Conservation (phyloP, 2,113 vertebrate genomes). For the Rhinichthys klamathensis region DNA sequence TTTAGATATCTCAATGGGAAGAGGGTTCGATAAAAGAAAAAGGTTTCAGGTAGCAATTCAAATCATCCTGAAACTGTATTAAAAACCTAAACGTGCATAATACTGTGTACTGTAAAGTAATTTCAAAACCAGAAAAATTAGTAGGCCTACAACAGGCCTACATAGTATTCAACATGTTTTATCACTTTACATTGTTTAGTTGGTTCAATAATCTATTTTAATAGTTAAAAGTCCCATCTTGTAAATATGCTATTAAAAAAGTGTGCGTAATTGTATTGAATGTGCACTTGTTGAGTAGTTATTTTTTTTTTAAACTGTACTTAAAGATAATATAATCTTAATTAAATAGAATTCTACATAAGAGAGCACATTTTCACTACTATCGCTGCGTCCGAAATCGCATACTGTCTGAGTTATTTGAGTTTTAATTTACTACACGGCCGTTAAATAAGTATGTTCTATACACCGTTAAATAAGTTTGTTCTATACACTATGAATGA, state of each 20-base stretch:
- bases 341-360: too few relatives aligned
- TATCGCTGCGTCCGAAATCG: too few relatives aligned
- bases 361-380: too few relatives aligned
- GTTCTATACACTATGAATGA: too few relatives aligned
- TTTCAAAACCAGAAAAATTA: constrained; percentile 4
- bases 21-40: not conserved
- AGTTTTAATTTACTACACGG: too few relatives aligned
- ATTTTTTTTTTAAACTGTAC: too few relatives aligned
- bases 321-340: too few relatives aligned
- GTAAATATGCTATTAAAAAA: not conserved
- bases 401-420: too few relatives aligned
- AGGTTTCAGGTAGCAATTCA: not conserved
- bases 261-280: not conserved
- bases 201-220: not conserved
- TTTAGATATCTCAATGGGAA: not conserved
- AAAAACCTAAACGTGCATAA: not conserved
- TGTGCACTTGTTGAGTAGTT: not conserved
- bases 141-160: not conserved
- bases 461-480: too few relatives aligned
- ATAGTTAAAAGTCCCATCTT: not conserved
- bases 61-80: constrained; percentile 11
- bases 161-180: not conserved
- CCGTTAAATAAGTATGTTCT: too few relatives aligned
- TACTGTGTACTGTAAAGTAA: not conserved
- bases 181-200: not conserved